phyloP scores from a whole-genome alignment of 2,888 invertebrate species.

The Caenorhabditis parvicauda region DNA sequence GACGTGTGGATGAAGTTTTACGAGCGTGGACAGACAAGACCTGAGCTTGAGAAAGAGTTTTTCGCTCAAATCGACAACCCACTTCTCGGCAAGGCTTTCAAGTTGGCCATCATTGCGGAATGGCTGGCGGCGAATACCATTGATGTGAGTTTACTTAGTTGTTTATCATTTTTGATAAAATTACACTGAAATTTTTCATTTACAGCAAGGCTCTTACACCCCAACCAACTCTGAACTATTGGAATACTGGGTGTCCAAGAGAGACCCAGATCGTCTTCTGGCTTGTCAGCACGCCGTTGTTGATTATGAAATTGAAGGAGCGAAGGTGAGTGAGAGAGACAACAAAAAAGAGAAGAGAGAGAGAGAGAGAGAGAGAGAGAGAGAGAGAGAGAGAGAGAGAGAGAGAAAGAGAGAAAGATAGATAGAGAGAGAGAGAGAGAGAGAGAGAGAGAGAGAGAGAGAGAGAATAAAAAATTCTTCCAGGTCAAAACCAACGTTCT shows the following conservation, averaged over 20 bases:
- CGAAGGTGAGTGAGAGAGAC: slow-evolving; percentile 30
- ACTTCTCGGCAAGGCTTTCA: slow-evolving; percentile 59
- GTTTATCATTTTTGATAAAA: no score
- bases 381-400: slow-evolving; percentile 22
- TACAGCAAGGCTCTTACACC: slow-evolving; percentile 60
- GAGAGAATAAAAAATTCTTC: neutral
- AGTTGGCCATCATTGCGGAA: slow-evolving; percentile 60
- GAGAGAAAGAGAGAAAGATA: slow-evolving; percentile 61
- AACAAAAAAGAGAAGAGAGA: neutral
- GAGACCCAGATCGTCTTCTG: slow-evolving; percentile 58
- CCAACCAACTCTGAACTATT: slow-evolving; percentile 61
- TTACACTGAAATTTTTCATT: slow-evolving; percentile 3
- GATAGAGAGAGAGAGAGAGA: neutral
- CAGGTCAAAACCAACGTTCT: slow-evolving; percentile 58
- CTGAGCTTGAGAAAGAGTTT: slow-evolving; percentile 59
- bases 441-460: slow-evolving; percentile 7
- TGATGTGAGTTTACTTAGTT: slow-evolving; percentile 34
- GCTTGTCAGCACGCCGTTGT: slow-evolving; percentile 61
- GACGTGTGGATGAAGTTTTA: slow-evolving; percentile 63
- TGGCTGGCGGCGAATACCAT: slow-evolving; percentile 61
- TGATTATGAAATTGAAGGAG: slow-evolving; percentile 61
- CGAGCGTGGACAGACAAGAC: slow-evolving; percentile 50
- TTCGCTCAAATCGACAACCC: slow-evolving; percentile 61
- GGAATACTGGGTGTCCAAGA: slow-evolving; percentile 61
- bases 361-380: slow-evolving; percentile 58